Evolutionary conservation across 2,888 invertebrate genomes (phyloP).

Genomic region (Amiota communis): DNA sequence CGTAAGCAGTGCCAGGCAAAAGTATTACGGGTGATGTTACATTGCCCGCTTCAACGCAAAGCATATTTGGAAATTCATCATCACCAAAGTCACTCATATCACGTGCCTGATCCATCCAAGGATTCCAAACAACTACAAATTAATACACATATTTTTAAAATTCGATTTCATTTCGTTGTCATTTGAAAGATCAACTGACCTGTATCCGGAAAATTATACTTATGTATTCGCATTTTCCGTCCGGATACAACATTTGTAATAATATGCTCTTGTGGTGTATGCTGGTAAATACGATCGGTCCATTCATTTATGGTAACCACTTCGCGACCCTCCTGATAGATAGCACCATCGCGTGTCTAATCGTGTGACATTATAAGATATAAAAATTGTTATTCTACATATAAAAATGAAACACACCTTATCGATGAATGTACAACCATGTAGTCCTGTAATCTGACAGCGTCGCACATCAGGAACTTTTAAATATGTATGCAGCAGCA

Average conservation of each 20-base stretch:
- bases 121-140: conserved; percentile 95
- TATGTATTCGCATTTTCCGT: conserved; percentile 92
- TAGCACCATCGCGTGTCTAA: conserved; percentile 86
- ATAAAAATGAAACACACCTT: conserved; percentile 76
- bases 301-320: conserved; percentile 92
- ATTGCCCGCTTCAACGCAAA: conserved; percentile 95
- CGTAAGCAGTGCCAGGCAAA: conserved; percentile 91
- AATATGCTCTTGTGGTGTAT: conserved; percentile 93
- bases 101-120: conserved; percentile 94
- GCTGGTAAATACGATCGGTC: conserved; percentile 95
- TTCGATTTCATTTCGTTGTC: not conserved
- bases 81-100: conserved; percentile 97
- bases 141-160: not conserved
- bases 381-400: not conserved
- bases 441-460: conserved; percentile 93
- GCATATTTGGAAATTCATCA: conserved; percentile 96
- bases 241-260: conserved; percentile 94
- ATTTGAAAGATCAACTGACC: conserved; percentile 73
- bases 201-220: conserved; percentile 95
- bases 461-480: conserved; percentile 94
- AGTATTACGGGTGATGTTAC: conserved; percentile 91
- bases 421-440: conserved; percentile 91
- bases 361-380: not conserved
- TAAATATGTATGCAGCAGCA: conserved; percentile 95
- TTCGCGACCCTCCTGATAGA: conserved; percentile 92